A percentile compares a stretch with the other conserved stretches of the same genome.
phyloP scores from a whole-genome alignment of 1,140 invertebrate species.

The Drosophila obscura region DNA sequence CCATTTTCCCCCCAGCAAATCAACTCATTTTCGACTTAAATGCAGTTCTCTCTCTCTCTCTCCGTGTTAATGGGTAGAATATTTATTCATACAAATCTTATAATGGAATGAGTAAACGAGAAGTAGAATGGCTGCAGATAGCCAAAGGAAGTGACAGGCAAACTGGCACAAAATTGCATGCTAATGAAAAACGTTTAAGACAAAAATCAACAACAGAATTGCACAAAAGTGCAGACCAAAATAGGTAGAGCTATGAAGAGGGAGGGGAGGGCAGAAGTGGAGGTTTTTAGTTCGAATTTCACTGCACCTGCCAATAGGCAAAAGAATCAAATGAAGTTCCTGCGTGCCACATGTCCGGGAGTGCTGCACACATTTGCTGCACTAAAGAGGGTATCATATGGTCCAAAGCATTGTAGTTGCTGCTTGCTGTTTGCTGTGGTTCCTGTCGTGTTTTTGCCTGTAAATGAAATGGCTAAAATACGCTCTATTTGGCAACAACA shows the following conservation, averaged over 20 bases:
- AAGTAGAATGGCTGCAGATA: not conserved
- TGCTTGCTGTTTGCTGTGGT: not conserved
- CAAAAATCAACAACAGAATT: conserved; percentile 63
- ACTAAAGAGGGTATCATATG: too few species aligned
- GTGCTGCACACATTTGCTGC: too few species aligned
- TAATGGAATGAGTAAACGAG: conserved; percentile 22
- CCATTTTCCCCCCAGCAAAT: conserved; percentile 2
- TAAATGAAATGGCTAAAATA: conserved; percentile 79
- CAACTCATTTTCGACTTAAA: conserved; percentile 41
- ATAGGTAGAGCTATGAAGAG: too few species aligned
- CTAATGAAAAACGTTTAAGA: conserved; percentile 63
- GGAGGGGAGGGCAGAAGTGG: too few species aligned
- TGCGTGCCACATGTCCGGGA: too few species aligned
- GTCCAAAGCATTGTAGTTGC: too few species aligned
- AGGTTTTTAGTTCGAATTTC: too few species aligned
- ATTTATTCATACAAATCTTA: conserved; percentile 40
- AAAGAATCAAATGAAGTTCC: too few species aligned
- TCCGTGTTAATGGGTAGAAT: not conserved
- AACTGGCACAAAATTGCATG: conserved; percentile 37
- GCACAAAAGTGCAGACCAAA: not conserved
- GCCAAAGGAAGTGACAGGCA: not conserved
- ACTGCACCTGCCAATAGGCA: too few species aligned
- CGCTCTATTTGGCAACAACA: conserved; percentile 80
- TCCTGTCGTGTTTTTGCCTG: conserved; percentile 52
- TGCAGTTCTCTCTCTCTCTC: not conserved